Evolutionary conservation across 2,888 invertebrate genomes (phyloP), one percentile per base, ranked within the genome.

Genomic region (Bombyx huttoni): DNA sequence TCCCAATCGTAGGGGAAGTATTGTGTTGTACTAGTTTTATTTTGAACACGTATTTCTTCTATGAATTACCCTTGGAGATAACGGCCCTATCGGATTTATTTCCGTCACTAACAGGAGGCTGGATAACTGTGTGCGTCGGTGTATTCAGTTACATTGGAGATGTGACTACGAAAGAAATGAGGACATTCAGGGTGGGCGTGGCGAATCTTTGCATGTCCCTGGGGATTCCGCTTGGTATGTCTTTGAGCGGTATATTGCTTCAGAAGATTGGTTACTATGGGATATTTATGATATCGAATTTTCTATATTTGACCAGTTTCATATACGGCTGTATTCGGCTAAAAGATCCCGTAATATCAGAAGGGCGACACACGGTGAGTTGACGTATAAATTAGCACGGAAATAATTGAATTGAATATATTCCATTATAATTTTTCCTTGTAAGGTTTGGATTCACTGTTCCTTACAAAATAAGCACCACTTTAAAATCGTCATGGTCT

Each of bases 131-230:
- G 75, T 90, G 90, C 65, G 89, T 91, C 64, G 90, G 90, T 59
- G 86, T 91, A 61, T 90, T 91, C 82, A 91, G 91, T 67, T 92
- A 92, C 68, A 88, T 92, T 47, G 90, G 91, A 64, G 91, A 91
- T 63, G 88, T 91, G 55, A 90, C 91, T 2, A 87, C 87, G 34
- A 86, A 88, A 60, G 89, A 91, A 68, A 89, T 89, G 67, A 89
- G 92, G 65, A 92, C 92, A 58, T 81, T 90, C 57, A 73, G 92
- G 67, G 90, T 93, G 55, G 91, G 91, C 53, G 88, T 92, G 49
- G 85, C 91, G 54, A 91, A 92, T 71, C 81, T 91, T 56, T 91
- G 91, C 73, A 87, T 90, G 72, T 91, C 91, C 54, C 73, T 91
- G n/a, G 91, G 91, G 34, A 89, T 90, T 56, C 90, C 91, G 10